Evolutionary conservation across 1,140 invertebrate genomes (phyloP).

Genomic region (Ips typographus): DNA sequence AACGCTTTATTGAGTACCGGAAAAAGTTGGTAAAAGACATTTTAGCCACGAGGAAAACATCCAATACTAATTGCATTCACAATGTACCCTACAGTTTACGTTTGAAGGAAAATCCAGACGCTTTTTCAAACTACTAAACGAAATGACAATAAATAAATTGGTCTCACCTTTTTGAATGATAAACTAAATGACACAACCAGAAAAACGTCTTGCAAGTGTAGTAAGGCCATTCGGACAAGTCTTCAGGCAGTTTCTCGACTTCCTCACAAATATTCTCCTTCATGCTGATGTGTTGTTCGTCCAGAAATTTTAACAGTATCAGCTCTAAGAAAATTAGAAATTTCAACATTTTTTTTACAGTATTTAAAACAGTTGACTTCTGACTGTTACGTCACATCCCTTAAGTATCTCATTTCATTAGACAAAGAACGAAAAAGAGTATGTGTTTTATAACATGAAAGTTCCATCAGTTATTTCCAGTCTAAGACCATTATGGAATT

Average conservation of each 20-base stretch:
- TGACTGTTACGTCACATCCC: no score
- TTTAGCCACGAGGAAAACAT: slow-evolving; percentile 52
- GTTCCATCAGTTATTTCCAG: no score
- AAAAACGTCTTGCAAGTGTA: slow-evolving; percentile 12
- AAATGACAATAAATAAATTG: background rate
- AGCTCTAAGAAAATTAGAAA: no score
- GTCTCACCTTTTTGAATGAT: slow-evolving; percentile 9
- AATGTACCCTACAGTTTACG: slow-evolving; percentile 66
- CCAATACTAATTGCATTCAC: slow-evolving; percentile 58
- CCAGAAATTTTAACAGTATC: no score
- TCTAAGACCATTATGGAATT: no score
- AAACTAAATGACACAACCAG: slow-evolving; percentile 14
- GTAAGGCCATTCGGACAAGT: background rate
- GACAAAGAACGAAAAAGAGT: no score
- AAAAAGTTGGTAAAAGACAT: slow-evolving; percentile 55
- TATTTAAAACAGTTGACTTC: no score
- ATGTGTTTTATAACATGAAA: no score
- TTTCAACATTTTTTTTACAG: no score
- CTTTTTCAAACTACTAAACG: slow-evolving; percentile 6
- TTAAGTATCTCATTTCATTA: no score
- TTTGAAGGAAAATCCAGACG: slow-evolving; percentile 46
- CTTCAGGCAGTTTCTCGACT: background rate
- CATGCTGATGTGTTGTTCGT: no score
- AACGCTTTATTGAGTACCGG: slow-evolving; percentile 59
- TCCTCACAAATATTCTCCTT: no score